phyloP scores from a whole-genome alignment of 2,797 vertebrate genomes.

The Bradypodion ventrale region DNA sequence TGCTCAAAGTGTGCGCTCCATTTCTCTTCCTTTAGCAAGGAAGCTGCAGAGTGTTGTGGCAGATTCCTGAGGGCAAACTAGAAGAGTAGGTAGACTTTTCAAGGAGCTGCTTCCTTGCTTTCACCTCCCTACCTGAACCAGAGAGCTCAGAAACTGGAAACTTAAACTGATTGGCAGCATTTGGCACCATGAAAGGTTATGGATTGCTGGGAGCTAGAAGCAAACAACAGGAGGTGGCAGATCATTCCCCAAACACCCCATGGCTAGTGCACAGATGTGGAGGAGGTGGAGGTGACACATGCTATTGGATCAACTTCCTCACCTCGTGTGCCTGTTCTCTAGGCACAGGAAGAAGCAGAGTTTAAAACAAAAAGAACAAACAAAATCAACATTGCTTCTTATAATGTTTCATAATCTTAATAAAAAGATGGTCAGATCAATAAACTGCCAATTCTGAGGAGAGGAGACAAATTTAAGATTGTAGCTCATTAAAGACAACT shows the following conservation, averaged over 20 bases:
- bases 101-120: constrained; percentile 8
- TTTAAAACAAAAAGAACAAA: background rate
- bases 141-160: constrained; percentile 4
- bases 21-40: background rate
- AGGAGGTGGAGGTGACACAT: constrained; percentile 30
- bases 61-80: constrained; percentile 2
- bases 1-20: background rate
- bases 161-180: constrained; percentile 6
- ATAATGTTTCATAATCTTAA: background rate
- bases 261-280: background rate
- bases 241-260: constrained; percentile 13
- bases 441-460: background rate
- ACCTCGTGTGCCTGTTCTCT: background rate
- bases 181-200: constrained; percentile 26
- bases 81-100: background rate
- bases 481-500: background rate
- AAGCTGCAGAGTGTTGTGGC: background rate
- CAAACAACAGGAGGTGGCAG: background rate
- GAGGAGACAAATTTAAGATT: background rate
- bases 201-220: constrained; percentile 1
- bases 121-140: constrained; percentile 20
- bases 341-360: background rate
- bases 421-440: background rate
- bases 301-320: constrained; percentile 11
- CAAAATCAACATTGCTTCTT: background rate